Conservation (phyloP, 2,888 invertebrate species). For the Agrotis segetum region DNA sequence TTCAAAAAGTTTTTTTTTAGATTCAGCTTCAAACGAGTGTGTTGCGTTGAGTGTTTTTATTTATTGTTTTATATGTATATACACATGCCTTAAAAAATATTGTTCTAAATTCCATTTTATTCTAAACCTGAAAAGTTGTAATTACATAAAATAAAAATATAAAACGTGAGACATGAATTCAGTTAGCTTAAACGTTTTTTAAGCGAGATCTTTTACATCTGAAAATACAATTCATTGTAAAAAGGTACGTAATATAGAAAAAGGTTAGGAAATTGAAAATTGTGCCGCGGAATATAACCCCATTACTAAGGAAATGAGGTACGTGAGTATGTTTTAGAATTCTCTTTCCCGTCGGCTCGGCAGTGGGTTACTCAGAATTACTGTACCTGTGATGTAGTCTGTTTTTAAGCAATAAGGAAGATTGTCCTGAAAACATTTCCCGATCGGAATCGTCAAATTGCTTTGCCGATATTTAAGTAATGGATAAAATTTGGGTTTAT, state of each 20-base stretch:
- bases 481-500: conserved; percentile 24
- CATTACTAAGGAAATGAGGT: conserved; percentile 90
- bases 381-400: conserved; percentile 55
- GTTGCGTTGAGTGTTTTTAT: no score
- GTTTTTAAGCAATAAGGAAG: conserved; percentile 57
- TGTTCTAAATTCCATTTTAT: no score
- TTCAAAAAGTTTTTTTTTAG: no score
- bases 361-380: conserved; percentile 48
- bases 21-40: no score
- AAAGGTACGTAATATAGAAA: conserved; percentile 84
- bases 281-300: conserved; percentile 88
- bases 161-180: conserved; percentile 35
- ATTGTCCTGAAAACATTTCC: conserved; percentile 51
- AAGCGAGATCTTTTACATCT: conserved; percentile 66
- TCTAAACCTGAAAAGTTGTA: conserved; percentile 6
- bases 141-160: conserved; percentile 29
- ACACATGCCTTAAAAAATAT: no score
- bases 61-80: no score
- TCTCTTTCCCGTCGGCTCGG: conserved; percentile 66
- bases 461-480: conserved; percentile 52
- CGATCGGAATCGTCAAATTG: conserved; percentile 46
- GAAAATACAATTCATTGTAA: conserved; percentile 74
- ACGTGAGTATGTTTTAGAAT: conserved; percentile 87
- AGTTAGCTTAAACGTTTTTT: conserved; percentile 62
- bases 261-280: conserved; percentile 90